Percentiles rank a stretch among this genome's conserved stretches.
Evolutionary conservation across 2,888 invertebrate genomes (phyloP).

Genomic region (Acrobeloides nanus): DNA sequence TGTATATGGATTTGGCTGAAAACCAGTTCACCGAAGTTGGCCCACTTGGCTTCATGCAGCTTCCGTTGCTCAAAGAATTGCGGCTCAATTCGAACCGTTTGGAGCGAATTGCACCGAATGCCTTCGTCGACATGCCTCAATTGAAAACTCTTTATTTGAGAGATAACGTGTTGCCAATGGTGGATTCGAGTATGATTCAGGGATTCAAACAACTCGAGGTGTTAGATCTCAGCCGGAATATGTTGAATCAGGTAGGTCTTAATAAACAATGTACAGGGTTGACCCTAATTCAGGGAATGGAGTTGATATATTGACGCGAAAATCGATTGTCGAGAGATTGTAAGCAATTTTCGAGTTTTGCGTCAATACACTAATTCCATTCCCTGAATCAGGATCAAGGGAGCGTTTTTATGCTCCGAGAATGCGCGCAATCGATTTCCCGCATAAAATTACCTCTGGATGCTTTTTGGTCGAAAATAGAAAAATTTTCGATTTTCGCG

Average conservation of each 20-base stretch:
- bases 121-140: constrained; percentile 75
- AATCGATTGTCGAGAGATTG: background rate
- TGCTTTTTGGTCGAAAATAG: no score
- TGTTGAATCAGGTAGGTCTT: constrained; percentile 63
- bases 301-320: no score
- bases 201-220: constrained; percentile 69
- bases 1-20: constrained; percentile 67
- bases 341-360: background rate
- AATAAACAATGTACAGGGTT: background rate
- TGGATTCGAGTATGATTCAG: constrained; percentile 74
- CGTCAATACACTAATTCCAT: no score
- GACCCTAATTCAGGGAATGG: no score
- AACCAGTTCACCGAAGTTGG: constrained; percentile 71
- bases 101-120: constrained; percentile 68
- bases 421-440: no score
- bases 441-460: no score
- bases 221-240: constrained; percentile 71
- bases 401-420: no score
- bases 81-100: constrained; percentile 60
- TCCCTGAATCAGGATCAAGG: no score
- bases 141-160: constrained; percentile 66
- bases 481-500: no score
- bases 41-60: constrained; percentile 69
- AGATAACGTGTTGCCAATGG: constrained; percentile 72
- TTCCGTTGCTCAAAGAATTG: constrained; percentile 68